These are phyloP conservation scores for Arctia plantaginis DNA, from an alignment of 2,888 invertebrate genomes.

Conservation along the genomic window DNA sequence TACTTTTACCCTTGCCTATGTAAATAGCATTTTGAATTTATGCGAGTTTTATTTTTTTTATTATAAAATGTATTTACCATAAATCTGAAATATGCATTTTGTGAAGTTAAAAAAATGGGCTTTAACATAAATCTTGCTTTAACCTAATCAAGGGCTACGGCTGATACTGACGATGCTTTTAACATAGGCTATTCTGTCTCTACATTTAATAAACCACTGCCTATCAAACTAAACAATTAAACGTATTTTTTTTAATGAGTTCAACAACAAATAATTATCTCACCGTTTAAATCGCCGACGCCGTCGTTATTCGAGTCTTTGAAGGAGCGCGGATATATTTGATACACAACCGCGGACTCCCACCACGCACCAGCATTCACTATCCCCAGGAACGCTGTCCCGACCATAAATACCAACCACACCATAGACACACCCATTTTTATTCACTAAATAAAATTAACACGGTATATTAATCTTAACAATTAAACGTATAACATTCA, in stretches of 20 bases:
- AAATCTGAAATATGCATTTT: no score
- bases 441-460: slow-evolving; percentile 4
- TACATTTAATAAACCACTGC: neutral
- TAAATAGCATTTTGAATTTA: neutral
- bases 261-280: neutral
- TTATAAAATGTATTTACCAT: no score
- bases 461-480: neutral
- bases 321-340: slow-evolving; percentile 92
- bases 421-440: slow-evolving; percentile 21
- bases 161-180: no score
- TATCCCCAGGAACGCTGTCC: neutral
- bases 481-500: neutral
- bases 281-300: slow-evolving; percentile 91
- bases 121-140: no score
- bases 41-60: no score
- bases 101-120: no score
- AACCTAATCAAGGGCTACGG: no score
- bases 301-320: slow-evolving; percentile 91
- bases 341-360: slow-evolving; percentile 91
- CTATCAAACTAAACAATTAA: neutral
- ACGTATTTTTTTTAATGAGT: neutral
- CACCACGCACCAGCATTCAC: slow-evolving; percentile 86
- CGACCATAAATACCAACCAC: slow-evolving; percentile 15
- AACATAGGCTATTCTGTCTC: neutral
- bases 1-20: neutral